Percentiles rank a stretch among this genome's conserved stretches.
These are phyloP conservation scores for Drosophila falleni DNA, from an alignment of 2,888 invertebrate species.

Conservation along the genomic window DNA sequence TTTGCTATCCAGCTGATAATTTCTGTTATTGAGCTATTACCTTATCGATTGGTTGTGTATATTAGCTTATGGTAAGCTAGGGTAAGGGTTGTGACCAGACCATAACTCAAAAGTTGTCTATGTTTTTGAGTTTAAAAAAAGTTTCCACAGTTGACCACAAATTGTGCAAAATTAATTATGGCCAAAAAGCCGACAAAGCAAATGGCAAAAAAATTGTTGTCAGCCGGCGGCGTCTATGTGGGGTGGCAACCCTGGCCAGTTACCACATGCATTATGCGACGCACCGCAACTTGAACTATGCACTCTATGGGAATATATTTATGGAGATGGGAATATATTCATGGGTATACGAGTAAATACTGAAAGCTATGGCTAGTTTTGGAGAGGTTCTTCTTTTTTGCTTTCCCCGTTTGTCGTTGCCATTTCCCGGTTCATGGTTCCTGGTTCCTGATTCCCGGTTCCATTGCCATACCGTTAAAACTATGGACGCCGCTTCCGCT, in stretches of 20 bases:
- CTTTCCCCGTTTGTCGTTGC: conserved; percentile 10
- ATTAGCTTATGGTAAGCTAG: conserved; percentile 37
- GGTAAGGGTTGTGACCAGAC: not conserved
- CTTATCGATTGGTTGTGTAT: conserved; percentile 42
- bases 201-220: conserved; percentile 54
- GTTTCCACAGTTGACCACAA: conserved; percentile 61
- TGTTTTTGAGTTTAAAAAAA: not conserved
- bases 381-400: conserved; percentile 20
- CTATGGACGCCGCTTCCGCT: conserved; percentile 81
- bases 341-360: conserved; percentile 32
- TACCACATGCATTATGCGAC: conserved; percentile 54
- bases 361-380: conserved; percentile 60
- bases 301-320: conserved; percentile 1
- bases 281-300: conserved; percentile 57
- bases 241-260: conserved; percentile 47
- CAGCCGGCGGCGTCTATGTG: conserved; percentile 37
- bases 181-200: conserved; percentile 45
- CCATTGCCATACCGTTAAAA: conserved; percentile 53
- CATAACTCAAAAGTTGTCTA: conserved; percentile 23
- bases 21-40: conserved; percentile 45
- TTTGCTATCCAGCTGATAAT: conserved; percentile 38
- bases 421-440: conserved; percentile 5
- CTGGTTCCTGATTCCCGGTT: not conserved
- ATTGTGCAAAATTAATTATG: conserved; percentile 73
- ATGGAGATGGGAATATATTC: conserved; percentile 11